Percentiles rank a stretch among this genome's conserved stretches.
These are phyloP conservation scores for Cantharis flavilabris DNA, from an alignment of 2,888 invertebrate species.

Conservation along the genomic window DNA sequence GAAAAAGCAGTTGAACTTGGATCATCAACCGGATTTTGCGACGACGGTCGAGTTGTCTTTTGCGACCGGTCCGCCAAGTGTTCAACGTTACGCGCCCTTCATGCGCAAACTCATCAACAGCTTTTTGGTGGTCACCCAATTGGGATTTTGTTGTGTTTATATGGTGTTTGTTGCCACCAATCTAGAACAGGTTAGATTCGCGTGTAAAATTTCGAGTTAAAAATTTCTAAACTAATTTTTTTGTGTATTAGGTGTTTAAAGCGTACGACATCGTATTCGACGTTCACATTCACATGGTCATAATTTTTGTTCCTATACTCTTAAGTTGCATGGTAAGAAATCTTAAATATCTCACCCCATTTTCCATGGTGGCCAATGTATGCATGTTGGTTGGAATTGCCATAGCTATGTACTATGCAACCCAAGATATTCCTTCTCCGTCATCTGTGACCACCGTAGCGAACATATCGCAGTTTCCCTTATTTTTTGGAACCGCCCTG, in stretches of 20 bases:
- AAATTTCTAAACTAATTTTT: not conserved
- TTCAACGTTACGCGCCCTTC: conserved; percentile 64
- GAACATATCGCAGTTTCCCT: conserved; percentile 66
- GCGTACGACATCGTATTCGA: conserved; percentile 66
- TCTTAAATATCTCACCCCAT: conserved; percentile 75
- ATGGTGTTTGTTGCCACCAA: conserved; percentile 93
- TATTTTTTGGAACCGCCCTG: conserved; percentile 94
- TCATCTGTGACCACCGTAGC: conserved; percentile 65
- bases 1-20: conserved; percentile 61
- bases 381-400: conserved; percentile 77
- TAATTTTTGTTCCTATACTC: conserved; percentile 73
- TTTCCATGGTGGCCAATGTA: conserved; percentile 78
- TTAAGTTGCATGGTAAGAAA: conserved; percentile 76
- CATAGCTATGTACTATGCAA: conserved; percentile 77
- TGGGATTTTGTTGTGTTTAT: conserved; percentile 98
- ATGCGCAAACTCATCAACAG: conserved; percentile 78
- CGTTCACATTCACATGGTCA: conserved; percentile 74
- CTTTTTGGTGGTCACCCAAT: conserved; percentile 92
- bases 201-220: conserved; percentile 11
- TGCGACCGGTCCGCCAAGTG: conserved; percentile 69
- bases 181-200: conserved; percentile 67
- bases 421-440: conserved; percentile 71
- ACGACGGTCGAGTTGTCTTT: conserved; percentile 84
- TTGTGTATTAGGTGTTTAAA: conserved; percentile 68
- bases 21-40: conserved; percentile 72